A percentile compares a stretch with the other conserved stretches of the same genome.
Evolutionary conservation across 2,888 invertebrate genomes (phyloP).

Genomic region (Schizaphis graminum): DNA sequence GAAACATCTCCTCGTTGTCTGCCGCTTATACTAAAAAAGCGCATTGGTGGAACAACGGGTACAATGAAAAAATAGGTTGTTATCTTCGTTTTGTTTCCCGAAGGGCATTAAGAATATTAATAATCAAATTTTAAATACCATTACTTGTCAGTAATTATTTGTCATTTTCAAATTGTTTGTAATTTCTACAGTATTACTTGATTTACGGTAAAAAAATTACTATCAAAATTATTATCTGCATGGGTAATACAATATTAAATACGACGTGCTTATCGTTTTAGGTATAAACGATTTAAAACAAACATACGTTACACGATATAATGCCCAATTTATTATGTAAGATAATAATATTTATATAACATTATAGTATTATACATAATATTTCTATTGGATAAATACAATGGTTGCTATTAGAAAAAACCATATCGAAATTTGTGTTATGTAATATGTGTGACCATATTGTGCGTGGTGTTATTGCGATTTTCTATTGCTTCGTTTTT

Average conservation of each 20-base stretch:
- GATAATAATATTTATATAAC: neutral
- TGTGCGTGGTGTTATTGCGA: neutral
- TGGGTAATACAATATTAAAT: neutral
- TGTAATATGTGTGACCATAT: neutral
- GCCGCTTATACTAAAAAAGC: neutral
- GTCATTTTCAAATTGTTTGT: neutral
- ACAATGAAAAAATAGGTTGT: neutral
- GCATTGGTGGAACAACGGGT: neutral
- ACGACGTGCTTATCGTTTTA: constrained; percentile 22
- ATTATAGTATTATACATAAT: neutral
- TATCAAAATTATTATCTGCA: neutral
- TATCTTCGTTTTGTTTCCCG: constrained; percentile 18
- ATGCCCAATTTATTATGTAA: neutral
- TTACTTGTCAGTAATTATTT: neutral
- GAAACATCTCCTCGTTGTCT: constrained; percentile 41
- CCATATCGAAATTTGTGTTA: neutral
- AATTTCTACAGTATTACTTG: neutral
- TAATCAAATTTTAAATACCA: neutral
- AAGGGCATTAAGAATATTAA: neutral
- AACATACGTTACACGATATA: neutral
- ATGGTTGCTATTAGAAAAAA: neutral
- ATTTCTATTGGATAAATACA: neutral
- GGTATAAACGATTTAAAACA: neutral
- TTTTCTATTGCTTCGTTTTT: neutral
- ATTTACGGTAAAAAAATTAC: neutral